phyloP scores from a whole-genome alignment of 2,888 invertebrate genomes.

The Endotricha flammealis region DNA sequence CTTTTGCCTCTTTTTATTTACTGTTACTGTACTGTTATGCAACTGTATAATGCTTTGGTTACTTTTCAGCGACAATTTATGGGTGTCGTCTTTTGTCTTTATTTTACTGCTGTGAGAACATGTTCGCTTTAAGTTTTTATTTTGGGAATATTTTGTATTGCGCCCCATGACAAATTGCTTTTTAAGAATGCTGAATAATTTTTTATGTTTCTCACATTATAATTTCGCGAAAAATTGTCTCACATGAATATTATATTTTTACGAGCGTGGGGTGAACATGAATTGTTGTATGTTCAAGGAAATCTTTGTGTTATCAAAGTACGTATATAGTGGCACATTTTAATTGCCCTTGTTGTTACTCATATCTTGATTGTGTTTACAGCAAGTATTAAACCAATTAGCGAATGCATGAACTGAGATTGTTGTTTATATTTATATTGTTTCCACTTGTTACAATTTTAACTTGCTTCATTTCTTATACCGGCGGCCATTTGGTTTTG shows the following conservation, averaged over 20 bases:
- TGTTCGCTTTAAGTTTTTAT: constrained; percentile 57
- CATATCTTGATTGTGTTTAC: constrained; percentile 47
- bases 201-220: constrained; percentile 9
- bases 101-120: constrained; percentile 62
- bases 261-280: not conserved
- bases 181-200: constrained; percentile 21
- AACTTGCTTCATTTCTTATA: too few species aligned
- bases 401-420: constrained; percentile 29
- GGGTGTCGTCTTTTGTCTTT: constrained; percentile 68
- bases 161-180: constrained; percentile 35
- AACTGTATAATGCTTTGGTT: constrained; percentile 75
- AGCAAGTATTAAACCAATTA: constrained; percentile 43
- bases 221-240: constrained; percentile 8
- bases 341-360: constrained; percentile 27
- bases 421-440: not conserved
- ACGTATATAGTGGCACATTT: constrained; percentile 24
- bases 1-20: constrained; percentile 72
- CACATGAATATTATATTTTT: constrained; percentile 8
- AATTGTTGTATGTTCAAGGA: constrained; percentile 12
- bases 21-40: constrained; percentile 73
- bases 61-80: constrained; percentile 73
- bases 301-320: constrained; percentile 24
- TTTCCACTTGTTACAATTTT: too few species aligned
- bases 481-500: too few species aligned
- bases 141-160: constrained; percentile 44